phyloP scores from a whole-genome alignment of 2,797 vertebrate species.

The Coregonus suidteri region DNA sequence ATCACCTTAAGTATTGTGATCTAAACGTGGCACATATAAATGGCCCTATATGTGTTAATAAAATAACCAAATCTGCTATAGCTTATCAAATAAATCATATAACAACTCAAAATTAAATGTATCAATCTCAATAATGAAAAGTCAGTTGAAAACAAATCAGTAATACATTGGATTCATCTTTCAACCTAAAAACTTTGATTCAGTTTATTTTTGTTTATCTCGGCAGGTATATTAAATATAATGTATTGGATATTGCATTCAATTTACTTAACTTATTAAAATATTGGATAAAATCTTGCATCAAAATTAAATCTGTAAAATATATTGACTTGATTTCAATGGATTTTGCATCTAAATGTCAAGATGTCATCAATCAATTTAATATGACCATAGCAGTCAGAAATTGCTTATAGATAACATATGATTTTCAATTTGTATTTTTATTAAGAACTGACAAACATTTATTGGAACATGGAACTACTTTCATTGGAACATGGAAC shows the following conservation, averaged over 20 bases:
- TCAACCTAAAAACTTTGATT: slow-evolving; percentile 15
- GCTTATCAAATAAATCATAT: slow-evolving; percentile 30
- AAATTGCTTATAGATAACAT: slow-evolving; percentile 46
- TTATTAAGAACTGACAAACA: slow-evolving; percentile 69
- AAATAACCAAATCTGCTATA: not conserved
- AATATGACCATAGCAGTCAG: slow-evolving; percentile 15
- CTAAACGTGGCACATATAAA: not conserved
- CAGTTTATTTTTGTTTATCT: slow-evolving; percentile 31
- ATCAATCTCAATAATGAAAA: not conserved
- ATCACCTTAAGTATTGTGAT: not conserved
- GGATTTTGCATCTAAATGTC: slow-evolving; percentile 50
- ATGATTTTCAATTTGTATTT: slow-evolving; percentile 71
- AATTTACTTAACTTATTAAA: slow-evolving; percentile 45
- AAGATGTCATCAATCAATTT: slow-evolving; percentile 38
- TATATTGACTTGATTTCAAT: slow-evolving; percentile 43
- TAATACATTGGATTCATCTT: not conserved
- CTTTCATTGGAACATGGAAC: no score
- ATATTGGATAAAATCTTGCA: slow-evolving; percentile 32
- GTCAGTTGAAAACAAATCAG: not conserved
- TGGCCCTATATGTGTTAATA: not conserved
- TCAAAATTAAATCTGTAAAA: slow-evolving; percentile 22
- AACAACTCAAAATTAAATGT: slow-evolving; percentile 26
- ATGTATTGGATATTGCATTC: slow-evolving; percentile 21
- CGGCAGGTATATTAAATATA: slow-evolving; percentile 48
- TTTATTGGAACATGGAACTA: slow-evolving; percentile 65